Conservation (phyloP, 2,888 invertebrate species). For the Napeogenes inachia region DNA sequence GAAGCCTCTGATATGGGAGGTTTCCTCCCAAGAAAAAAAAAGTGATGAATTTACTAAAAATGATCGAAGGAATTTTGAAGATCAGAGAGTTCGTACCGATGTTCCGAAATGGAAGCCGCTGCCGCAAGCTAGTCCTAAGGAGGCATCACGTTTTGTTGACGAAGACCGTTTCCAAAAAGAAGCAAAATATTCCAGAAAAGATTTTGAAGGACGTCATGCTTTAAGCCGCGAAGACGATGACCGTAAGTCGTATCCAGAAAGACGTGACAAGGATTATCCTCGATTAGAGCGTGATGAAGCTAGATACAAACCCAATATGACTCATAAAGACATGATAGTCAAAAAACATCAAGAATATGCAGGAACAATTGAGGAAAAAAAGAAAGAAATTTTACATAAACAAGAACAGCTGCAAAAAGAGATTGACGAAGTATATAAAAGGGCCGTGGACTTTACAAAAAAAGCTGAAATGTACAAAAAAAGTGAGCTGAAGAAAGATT, state of each 20-base stretch:
- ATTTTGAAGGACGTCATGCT: slow-evolving; percentile 23
- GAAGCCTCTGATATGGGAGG: slow-evolving; percentile 35
- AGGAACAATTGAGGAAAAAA: slow-evolving; percentile 24
- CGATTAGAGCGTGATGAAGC: slow-evolving; percentile 21
- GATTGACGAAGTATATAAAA: slow-evolving; percentile 58
- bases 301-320: slow-evolving; percentile 19
- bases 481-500: slow-evolving; percentile 34
- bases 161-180: slow-evolving; percentile 22
- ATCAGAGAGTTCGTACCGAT: slow-evolving; percentile 26
- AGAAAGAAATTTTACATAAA: slow-evolving; percentile 30
- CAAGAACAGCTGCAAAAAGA: slow-evolving; percentile 48
- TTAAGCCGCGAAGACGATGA: slow-evolving; percentile 32
- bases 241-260: slow-evolving; percentile 38
- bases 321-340: slow-evolving; percentile 17
- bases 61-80: slow-evolving; percentile 24
- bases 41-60: slow-evolving; percentile 19
- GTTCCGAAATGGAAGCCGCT: slow-evolving; percentile 27
- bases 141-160: slow-evolving; percentile 17
- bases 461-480: slow-evolving; percentile 53
- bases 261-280: slow-evolving; percentile 30
- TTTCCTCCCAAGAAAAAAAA: slow-evolving; percentile 19
- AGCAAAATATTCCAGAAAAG: slow-evolving; percentile 21
- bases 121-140: slow-evolving; percentile 22
- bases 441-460: slow-evolving; percentile 56
- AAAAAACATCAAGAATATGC: slow-evolving; percentile 26